Conservation (phyloP, 2,888 invertebrate genomes). For the Cylindroiulus punctatus region DNA sequence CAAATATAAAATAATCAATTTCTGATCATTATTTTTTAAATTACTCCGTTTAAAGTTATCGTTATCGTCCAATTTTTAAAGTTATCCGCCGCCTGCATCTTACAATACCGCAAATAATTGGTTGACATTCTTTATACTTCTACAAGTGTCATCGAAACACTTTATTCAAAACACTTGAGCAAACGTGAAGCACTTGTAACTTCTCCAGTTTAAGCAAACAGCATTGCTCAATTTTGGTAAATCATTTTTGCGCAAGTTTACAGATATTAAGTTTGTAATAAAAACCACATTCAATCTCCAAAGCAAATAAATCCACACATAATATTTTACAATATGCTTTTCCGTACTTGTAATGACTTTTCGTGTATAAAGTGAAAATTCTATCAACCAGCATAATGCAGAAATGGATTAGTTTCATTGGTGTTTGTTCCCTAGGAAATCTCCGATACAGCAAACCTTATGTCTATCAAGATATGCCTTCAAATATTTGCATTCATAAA, state of each 20-base stretch:
- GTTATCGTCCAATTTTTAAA: too few relatives aligned
- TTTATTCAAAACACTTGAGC: too few relatives aligned
- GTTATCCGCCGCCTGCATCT: too few relatives aligned
- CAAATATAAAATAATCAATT: too few relatives aligned
- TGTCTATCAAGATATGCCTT: background rate
- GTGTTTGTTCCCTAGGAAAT: background rate
- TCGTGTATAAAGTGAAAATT: background rate
- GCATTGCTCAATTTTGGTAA: background rate
- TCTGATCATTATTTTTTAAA: too few relatives aligned
- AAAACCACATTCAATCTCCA: background rate
- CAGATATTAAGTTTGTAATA: background rate
- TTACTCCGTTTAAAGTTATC: too few relatives aligned
- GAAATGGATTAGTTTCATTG: background rate
- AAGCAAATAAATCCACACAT: background rate
- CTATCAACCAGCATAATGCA: background rate
- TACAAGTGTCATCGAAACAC: background rate
- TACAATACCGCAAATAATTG: too few relatives aligned
- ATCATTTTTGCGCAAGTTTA: background rate
- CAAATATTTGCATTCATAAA: background rate
- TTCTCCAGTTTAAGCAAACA: too few relatives aligned
- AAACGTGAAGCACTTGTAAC: too few relatives aligned
- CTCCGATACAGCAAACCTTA: background rate
- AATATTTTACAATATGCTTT: background rate
- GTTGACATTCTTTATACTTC: too few relatives aligned
- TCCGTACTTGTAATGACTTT: background rate